These are phyloP conservation scores for Progne subis DNA, from an alignment of 2,113 vertebrate genomes.

Conservation along the genomic window DNA sequence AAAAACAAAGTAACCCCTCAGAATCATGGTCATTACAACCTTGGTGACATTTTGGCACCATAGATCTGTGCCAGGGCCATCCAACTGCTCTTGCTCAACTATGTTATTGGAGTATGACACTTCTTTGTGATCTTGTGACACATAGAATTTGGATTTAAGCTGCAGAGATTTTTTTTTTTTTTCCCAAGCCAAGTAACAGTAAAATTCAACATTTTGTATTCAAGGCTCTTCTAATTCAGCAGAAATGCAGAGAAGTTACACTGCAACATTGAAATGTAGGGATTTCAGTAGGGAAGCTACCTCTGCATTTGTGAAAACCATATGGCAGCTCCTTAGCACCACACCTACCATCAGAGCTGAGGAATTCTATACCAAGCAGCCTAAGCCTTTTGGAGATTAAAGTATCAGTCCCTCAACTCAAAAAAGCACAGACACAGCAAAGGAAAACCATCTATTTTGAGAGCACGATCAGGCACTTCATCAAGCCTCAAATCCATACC, in stretches of 20 bases:
- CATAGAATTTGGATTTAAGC: neutral
- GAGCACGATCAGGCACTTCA: neutral
- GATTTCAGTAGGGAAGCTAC: neutral
- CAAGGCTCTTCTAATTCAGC: neutral
- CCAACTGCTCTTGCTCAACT: neutral
- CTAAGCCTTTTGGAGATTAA: neutral
- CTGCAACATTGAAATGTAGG: neutral
- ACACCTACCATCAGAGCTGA: neutral
- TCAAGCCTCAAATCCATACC: neutral
- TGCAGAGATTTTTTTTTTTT: neutral
- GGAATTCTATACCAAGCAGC: neutral
- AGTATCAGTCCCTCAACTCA: neutral
- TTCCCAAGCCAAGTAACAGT: neutral
- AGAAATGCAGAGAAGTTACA: neutral
- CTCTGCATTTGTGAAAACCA: neutral
- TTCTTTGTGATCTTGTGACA: neutral
- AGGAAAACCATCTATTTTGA: neutral
- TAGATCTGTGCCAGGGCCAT: neutral
- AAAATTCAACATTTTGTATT: neutral
- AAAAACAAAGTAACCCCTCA: neutral
- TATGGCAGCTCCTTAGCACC: neutral
- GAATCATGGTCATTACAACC: neutral
- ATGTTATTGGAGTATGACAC: neutral
- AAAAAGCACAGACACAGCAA: neutral
- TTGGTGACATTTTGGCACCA: neutral